Evolutionary conservation across 2,113 vertebrate genomes (phyloP).

Genomic region (Tachysurus fulvidraco): DNA sequence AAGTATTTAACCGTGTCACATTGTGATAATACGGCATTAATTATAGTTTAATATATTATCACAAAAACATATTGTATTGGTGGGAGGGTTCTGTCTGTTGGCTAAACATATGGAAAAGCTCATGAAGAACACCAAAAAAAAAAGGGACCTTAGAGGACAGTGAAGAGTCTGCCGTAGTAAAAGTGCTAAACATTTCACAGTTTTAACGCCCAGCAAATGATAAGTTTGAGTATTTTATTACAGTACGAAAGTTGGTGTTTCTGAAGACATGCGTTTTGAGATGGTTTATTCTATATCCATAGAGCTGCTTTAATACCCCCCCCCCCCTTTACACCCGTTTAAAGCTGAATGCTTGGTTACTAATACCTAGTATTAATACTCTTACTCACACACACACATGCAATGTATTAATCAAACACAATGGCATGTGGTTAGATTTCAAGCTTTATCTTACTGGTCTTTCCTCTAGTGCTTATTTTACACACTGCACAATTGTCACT

Average conservation of each 20-base stretch:
- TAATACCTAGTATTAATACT: neutral
- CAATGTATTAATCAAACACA: constrained; percentile 1
- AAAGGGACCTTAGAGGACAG: neutral
- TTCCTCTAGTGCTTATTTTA: neutral
- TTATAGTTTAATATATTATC: neutral
- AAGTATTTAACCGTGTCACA: neutral
- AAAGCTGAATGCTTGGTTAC: neutral
- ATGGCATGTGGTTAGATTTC: neutral
- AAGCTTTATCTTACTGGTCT: neutral
- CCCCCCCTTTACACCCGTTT: neutral
- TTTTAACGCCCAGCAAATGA: neutral
- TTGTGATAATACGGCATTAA: constrained; percentile 13
- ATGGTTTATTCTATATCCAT: neutral
- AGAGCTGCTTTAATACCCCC: constrained; percentile 16
- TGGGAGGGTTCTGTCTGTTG: neutral
- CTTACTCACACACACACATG: neutral
- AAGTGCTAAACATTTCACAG: neutral
- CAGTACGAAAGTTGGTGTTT: neutral
- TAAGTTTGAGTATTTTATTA: neutral
- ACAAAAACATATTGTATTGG: neutral
- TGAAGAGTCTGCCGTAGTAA: neutral
- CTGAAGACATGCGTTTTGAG: neutral
- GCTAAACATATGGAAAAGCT: neutral
- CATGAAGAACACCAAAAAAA: constrained; percentile 1
- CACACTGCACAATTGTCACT: constrained; percentile 18